A percentile compares a stretch with the other conserved stretches of the same genome.
Evolutionary conservation across 2,797 vertebrate species (phyloP).

Genomic region (Micropoecilia bifurca): DNA sequence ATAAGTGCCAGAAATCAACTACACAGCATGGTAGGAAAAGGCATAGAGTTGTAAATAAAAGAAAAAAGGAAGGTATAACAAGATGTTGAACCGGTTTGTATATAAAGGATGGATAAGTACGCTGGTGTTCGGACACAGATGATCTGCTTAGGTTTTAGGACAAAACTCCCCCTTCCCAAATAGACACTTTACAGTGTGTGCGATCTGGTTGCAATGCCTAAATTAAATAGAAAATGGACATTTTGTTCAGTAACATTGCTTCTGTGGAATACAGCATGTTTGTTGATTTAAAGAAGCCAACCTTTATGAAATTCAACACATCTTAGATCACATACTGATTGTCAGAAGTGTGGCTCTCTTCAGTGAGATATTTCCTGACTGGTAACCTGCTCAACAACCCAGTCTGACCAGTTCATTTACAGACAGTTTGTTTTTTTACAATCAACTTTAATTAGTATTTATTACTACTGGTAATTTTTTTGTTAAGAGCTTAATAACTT

Average conservation of each 20-base stretch:
- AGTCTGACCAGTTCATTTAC: not conserved
- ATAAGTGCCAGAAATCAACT: too few relatives aligned
- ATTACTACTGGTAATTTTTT: not conserved
- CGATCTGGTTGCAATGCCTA: not conserved
- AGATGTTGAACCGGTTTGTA: not conserved
- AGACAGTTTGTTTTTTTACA: not conserved
- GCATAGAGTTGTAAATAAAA: too few relatives aligned
- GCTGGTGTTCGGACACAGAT: not conserved
- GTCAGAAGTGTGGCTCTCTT: not conserved
- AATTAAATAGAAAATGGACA: not conserved
- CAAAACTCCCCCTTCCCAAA: not conserved
- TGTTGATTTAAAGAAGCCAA: not conserved
- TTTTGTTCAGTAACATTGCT: too few relatives aligned
- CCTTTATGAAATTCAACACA: not conserved
- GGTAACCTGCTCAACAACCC: not conserved
- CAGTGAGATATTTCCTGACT: not conserved
- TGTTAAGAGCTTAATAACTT: not conserved
- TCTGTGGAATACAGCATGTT: too few relatives aligned
- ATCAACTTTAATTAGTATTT: not conserved
- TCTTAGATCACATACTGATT: not conserved
- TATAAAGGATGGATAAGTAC: not conserved
- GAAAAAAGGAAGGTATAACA: too few relatives aligned
- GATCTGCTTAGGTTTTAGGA: not conserved
- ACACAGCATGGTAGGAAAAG: too few relatives aligned
- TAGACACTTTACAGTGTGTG: not conserved